phyloP scores from a whole-genome alignment of 2,888 invertebrate genomes.

The Diloba caeruleocephala region DNA sequence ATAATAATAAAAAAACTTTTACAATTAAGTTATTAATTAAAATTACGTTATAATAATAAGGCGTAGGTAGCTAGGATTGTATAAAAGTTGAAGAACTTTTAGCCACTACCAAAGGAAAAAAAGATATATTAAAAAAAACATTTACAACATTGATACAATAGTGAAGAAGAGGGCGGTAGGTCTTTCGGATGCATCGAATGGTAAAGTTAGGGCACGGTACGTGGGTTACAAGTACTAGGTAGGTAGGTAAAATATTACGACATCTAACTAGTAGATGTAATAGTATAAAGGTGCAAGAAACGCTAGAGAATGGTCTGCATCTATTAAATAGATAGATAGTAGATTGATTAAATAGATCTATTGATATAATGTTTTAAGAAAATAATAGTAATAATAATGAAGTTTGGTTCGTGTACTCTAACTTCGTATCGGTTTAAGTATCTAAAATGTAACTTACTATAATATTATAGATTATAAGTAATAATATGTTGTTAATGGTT shows the following conservation, averaged over 20 bases:
- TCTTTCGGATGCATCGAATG: conserved; percentile 81
- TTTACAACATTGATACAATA: conserved; percentile 88
- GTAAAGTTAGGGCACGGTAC: conserved; percentile 65
- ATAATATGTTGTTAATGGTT: conserved; percentile 12
- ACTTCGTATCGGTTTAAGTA: conserved; percentile 28
- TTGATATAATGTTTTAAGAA: conserved; percentile 41
- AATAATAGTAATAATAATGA: conserved; percentile 33
- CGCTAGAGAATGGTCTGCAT: conserved; percentile 72
- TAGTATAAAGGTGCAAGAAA: conserved; percentile 71
- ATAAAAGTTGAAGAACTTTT: conserved; percentile 52
- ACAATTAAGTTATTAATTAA: neutral
- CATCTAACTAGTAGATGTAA: conserved; percentile 59
- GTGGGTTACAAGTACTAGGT: conserved; percentile 53
- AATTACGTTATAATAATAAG: conserved; percentile 32
- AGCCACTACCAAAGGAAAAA: conserved; percentile 58
- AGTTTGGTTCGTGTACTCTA: conserved; percentile 34
- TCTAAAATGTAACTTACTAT: conserved; percentile 20
- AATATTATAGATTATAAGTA: no score
- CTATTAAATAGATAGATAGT: conserved; percentile 61
- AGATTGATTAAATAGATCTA: conserved; percentile 57
- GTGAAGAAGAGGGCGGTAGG: conserved; percentile 88
- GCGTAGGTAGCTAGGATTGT: conserved; percentile 26
- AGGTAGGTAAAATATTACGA: conserved; percentile 51
- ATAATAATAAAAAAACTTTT: no score
- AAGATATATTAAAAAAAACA: conserved; percentile 58